A percentile compares a stretch with the other conserved stretches of the same genome.
Evolutionary conservation across 2,113 vertebrate species (phyloP).

Genomic region (Elephantulus edwardii): DNA sequence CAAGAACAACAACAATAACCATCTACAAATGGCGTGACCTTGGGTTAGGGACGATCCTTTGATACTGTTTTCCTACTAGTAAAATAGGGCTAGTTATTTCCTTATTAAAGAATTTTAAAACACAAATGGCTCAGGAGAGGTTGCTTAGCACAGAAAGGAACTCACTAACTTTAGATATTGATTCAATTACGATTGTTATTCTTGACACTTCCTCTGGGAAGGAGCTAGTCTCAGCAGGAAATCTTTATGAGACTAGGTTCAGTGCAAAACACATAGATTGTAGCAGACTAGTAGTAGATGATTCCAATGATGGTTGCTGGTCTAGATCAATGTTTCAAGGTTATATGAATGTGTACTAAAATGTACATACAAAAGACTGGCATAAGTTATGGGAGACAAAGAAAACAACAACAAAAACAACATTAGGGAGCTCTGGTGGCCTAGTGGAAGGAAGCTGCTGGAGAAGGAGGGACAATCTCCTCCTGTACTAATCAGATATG

Average conservation of each 20-base stretch:
- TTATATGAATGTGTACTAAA: too few relatives aligned
- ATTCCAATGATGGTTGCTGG: not conserved
- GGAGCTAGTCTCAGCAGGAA: not conserved
- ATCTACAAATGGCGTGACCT: not conserved
- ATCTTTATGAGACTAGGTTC: not conserved
- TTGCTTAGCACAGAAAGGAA: not conserved
- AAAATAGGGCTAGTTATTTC: constrained; percentile 3
- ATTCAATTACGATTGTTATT: not conserved
- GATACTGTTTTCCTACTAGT: not conserved
- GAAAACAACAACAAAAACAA: too few relatives aligned
- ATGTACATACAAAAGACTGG: too few relatives aligned
- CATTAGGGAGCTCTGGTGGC: too few relatives aligned
- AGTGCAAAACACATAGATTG: not conserved
- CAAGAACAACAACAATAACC: too few relatives aligned
- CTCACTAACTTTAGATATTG: not conserved
- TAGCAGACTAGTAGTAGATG: not conserved
- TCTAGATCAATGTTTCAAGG: not conserved
- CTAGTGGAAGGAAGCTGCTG: too few relatives aligned
- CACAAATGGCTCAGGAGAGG: not conserved
- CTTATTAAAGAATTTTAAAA: not conserved
- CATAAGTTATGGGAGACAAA: too few relatives aligned
- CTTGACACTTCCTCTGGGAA: not conserved
- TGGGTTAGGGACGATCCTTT: not conserved
- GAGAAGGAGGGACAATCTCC: too few relatives aligned
- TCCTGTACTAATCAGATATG: too few relatives aligned